These are phyloP conservation scores for Tribolium freemani DNA, from an alignment of 2,888 invertebrate species.

Conservation along the genomic window DNA sequence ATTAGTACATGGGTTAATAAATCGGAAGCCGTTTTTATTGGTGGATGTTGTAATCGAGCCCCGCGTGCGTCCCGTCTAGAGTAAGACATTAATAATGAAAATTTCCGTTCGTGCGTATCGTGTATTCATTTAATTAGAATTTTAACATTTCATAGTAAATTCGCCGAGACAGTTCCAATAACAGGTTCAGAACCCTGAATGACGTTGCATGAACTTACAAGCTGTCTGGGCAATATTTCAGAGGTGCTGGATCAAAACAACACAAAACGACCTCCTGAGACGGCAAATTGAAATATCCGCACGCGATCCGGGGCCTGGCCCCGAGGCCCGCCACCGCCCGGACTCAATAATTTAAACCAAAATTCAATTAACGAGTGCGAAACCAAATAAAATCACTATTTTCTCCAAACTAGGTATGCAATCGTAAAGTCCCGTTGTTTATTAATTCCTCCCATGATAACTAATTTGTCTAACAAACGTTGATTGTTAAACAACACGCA, in stretches of 20 bases:
- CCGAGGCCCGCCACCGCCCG: conserved; percentile 6
- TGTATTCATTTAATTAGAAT: conserved; percentile 49
- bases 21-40: conserved; percentile 19
- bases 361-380: background rate
- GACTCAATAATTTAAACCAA: background rate
- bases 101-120: conserved; percentile 49
- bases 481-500: conserved; percentile 23
- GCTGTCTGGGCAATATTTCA: conserved; percentile 58
- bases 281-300: conserved; percentile 46
- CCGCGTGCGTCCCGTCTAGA: conserved; percentile 16
- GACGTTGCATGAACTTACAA: conserved; percentile 56
- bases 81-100: conserved; percentile 52
- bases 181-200: conserved; percentile 48
- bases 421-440: background rate
- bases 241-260: conserved; percentile 61
- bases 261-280: conserved; percentile 60
- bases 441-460: background rate
- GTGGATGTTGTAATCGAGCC: conserved; percentile 14
- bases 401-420: too few species aligned
- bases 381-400: too few species aligned
- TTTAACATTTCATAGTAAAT: conserved; percentile 54
- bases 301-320: conserved; percentile 35
- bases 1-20: too few species aligned
- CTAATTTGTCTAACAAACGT: conserved; percentile 29
- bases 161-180: conserved; percentile 53